Evolutionary conservation across 2,888 invertebrate genomes (phyloP).

Genomic region (Blastobasis lacticolella): DNA sequence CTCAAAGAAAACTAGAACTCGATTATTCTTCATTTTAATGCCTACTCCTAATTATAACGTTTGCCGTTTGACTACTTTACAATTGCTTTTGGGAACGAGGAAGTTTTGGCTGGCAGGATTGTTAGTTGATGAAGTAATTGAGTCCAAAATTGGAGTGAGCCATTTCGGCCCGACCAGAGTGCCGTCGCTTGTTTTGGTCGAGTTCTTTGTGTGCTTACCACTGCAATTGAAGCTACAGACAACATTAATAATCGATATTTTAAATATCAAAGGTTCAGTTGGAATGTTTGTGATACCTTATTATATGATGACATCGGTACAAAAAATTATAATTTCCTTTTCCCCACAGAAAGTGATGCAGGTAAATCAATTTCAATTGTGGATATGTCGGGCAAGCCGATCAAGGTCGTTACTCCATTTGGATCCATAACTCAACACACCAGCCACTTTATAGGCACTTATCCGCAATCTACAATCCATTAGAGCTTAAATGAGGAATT

Average conservation of each 20-base stretch:
- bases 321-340: too few species aligned
- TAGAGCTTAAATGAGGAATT: conserved; percentile 36
- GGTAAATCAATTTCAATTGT: too few species aligned
- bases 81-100: conserved; percentile 7
- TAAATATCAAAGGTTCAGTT: too few species aligned
- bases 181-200: neutral
- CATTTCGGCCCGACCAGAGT: neutral
- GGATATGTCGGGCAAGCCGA: neutral
- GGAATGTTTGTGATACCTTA: too few species aligned
- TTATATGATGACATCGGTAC: too few species aligned
- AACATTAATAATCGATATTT: too few species aligned
- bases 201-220: neutral
- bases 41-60: conserved; percentile 20
- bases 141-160: neutral
- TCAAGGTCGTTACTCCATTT: neutral
- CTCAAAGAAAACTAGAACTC: conserved; percentile 25
- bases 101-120: neutral
- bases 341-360: too few species aligned
- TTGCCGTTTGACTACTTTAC: conserved; percentile 15
- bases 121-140: conserved; percentile 1
- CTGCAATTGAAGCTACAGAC: neutral
- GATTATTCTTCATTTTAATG: conserved; percentile 30
- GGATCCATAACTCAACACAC: too few species aligned
- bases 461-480: conserved; percentile 31
- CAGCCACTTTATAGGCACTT: conserved; percentile 10